Evolutionary conservation across 2,113 vertebrate species (phyloP).

Genomic region (Harpagus bidentatus): DNA sequence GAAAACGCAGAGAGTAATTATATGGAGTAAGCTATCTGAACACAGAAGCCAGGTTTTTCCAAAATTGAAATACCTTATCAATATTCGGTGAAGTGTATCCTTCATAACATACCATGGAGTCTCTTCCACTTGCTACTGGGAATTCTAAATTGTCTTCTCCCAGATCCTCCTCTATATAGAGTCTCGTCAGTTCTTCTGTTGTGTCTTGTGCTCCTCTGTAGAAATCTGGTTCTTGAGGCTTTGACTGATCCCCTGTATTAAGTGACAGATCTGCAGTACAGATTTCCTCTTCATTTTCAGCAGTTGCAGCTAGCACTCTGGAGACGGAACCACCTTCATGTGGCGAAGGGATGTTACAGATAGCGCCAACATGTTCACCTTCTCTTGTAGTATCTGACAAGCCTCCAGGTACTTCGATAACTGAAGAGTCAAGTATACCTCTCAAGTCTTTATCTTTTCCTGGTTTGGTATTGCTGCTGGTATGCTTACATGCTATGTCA

Average conservation of each 20-base stretch:
- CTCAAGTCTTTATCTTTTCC: conserved; percentile 15
- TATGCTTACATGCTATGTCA: not conserved
- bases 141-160: not conserved
- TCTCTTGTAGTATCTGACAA: not conserved
- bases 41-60: not conserved
- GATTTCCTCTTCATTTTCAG: conserved; percentile 65
- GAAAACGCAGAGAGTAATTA: not conserved
- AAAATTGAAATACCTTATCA: conserved; percentile 77
- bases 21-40: not conserved
- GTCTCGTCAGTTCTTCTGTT: conserved; percentile 64
- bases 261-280: conserved; percentile 55
- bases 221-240: conserved; percentile 41
- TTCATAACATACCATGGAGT: conserved; percentile 59
- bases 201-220: not conserved
- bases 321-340: not conserved
- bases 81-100: conserved; percentile 44
- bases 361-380: not conserved
- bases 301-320: conserved; percentile 10
- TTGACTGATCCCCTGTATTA: conserved; percentile 36
- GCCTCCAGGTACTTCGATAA: not conserved
- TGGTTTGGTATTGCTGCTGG: not conserved
- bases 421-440: not conserved
- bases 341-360: not conserved
- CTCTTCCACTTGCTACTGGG: conserved; percentile 39
- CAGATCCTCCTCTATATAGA: conserved; percentile 85